These are phyloP conservation scores for Hydrotaea diabolus DNA, from an alignment of 2,888 invertebrate species.

Conservation along the genomic window DNA sequence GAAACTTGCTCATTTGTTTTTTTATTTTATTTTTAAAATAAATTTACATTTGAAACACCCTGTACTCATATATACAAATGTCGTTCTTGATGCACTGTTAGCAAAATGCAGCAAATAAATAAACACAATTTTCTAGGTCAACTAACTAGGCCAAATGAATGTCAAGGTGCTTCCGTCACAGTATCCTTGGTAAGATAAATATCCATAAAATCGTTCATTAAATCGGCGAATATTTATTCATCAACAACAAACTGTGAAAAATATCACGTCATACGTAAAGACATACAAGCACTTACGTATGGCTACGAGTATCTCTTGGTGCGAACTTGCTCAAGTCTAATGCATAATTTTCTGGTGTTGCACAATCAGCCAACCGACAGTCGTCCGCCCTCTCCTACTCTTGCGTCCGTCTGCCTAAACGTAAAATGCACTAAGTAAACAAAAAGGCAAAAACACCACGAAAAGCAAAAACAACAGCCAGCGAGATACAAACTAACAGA, in stretches of 20 bases:
- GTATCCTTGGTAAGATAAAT: neutral
- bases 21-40: too few relatives aligned
- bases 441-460: slow-evolving; percentile 12
- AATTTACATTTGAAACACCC: too few relatives aligned
- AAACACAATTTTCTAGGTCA: neutral
- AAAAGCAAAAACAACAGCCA: neutral
- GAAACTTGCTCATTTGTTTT: too few relatives aligned
- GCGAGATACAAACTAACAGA: slow-evolving; percentile 20
- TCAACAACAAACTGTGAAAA: neutral
- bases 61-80: too few relatives aligned
- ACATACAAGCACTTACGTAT: neutral
- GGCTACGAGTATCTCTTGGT: neutral
- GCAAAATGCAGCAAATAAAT: too few relatives aligned
- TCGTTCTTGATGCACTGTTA: too few relatives aligned
- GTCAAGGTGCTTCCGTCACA: neutral
- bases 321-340: slow-evolving; percentile 8
- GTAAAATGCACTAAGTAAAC: slow-evolving; percentile 48
- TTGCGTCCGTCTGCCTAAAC: neutral
- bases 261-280: neutral
- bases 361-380: neutral
- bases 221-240: neutral
- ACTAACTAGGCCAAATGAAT: neutral
- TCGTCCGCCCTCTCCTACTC: neutral
- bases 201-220: neutral
- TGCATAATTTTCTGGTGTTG: slow-evolving; percentile 30